Base-by-base conservation (phyloP, 2,797 vertebrate species). In the Lepidocolaptes lacrymiger region DNA sequence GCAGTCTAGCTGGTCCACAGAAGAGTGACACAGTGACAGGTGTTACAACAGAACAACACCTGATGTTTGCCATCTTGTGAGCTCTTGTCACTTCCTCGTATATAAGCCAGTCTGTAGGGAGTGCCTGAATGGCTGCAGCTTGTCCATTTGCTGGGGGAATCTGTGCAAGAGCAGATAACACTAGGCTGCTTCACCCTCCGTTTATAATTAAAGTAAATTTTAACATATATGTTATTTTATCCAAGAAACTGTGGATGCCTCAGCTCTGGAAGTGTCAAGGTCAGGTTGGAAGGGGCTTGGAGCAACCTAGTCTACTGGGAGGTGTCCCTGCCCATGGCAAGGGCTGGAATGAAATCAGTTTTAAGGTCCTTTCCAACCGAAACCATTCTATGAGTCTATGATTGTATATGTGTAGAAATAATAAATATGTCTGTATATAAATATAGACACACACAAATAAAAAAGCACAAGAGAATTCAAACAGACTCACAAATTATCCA, bases 11-110 rank as follows among this genome's bases (percentile, higher is more conserved):
- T 73, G 98, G 97, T 21, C 99, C 99, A 95, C 98, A 99, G 89
- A 99, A 99, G 27, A 99, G 87, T 49, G 98, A 97, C 36, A 99
- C 97, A 5, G 98, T 98, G 88, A 99, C 76, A 16, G 99, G 96
- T 2, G 99, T 99, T 73, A 99, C 98, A 77, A 97, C 88, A 28
- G 99, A 98, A 95, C 99, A 99, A 78, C 99, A 99, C 61, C 98
- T 98, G 63, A 99, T 98, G 78, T 98, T 99, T 83, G 99, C 98
- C 96, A 98, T 98, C 92, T 98, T 97, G 79, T 99, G 98, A 34
- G 98, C 98, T 93, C 98, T 98, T 0, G 98, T 98, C 98, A 99
- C 99, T 98, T 99, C 99, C 63, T 99, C 98, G 67, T 99, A 99
- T 93, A 99, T 98, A 69, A 99, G 91, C 99, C 99, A 99, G 91